Percentiles rank a stretch among this genome's conserved stretches.
Evolutionary conservation across 2,888 invertebrate species (phyloP).

Genomic region (Furcula furcula): DNA sequence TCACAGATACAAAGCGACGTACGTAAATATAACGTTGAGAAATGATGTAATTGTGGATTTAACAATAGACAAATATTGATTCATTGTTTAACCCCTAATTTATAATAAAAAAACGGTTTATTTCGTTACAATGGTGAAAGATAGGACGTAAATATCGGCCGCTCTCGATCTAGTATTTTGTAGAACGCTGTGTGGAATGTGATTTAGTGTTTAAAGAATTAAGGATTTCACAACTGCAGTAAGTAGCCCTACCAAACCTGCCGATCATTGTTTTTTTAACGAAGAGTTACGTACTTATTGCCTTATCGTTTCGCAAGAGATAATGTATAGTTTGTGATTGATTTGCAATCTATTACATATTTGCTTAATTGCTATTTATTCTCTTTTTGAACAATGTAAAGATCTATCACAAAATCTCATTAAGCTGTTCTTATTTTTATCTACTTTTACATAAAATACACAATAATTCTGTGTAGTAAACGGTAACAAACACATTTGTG

Average conservation of each 20-base stretch:
- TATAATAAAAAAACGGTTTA: conserved; percentile 22
- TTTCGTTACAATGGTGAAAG: conserved; percentile 53
- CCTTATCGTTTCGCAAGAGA: not conserved
- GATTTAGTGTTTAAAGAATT: conserved; percentile 47
- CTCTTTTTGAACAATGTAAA: too few relatives aligned
- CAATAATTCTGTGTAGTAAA: too few relatives aligned
- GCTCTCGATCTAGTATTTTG: conserved; percentile 51
- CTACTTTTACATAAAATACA: too few relatives aligned
- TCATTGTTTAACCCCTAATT: too few relatives aligned
- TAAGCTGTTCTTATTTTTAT: too few relatives aligned
- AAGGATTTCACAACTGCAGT: conserved; percentile 50
- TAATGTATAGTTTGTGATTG: not conserved
- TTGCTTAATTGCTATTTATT: too few relatives aligned
- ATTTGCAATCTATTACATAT: not conserved
- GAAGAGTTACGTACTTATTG: not conserved
- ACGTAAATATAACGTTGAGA: conserved; percentile 9
- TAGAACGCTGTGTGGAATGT: conserved; percentile 62
- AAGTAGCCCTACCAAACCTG: conserved; percentile 36
- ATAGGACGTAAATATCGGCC: conserved; percentile 57
- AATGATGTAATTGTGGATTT: conserved; percentile 16
- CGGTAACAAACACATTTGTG: too few relatives aligned
- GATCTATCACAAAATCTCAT: too few relatives aligned
- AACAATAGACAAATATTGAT: conserved; percentile 3
- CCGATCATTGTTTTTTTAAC: not conserved
- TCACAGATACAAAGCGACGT: conserved; percentile 10